A percentile compares a stretch with the other conserved stretches of the same genome.
phyloP scores from a whole-genome alignment of 2,113 vertebrate species.

The Calyptomena viridis region DNA sequence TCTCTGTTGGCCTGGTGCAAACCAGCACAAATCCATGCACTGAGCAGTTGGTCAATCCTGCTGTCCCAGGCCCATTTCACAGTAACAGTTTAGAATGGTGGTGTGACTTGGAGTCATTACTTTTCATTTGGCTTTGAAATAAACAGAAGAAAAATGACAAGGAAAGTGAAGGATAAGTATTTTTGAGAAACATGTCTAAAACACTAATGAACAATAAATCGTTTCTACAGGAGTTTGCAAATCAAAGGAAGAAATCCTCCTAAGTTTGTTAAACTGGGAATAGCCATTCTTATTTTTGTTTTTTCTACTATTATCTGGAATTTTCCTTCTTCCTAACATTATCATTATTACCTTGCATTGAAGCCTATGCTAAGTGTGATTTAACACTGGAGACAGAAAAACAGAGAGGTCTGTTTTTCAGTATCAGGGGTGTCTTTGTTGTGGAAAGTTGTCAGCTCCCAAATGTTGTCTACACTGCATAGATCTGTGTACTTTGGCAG shows the following conservation, averaged over 20 bases:
- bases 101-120: not conserved
- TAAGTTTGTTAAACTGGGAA: not conserved
- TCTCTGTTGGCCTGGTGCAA: not conserved
- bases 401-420: conserved; percentile 50
- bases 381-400: conserved; percentile 52
- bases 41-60: not conserved
- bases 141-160: conserved; percentile 45
- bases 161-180: conserved; percentile 44
- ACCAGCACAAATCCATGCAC: not conserved
- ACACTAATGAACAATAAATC: not conserved
- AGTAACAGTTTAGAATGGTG: not conserved
- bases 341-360: conserved; percentile 23
- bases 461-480: conserved; percentile 33
- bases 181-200: conserved; percentile 12
- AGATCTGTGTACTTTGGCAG: conserved; percentile 66
- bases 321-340: conserved; percentile 38
- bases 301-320: not conserved
- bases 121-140: conserved; percentile 27
- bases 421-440: conserved; percentile 72
- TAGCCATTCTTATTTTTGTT: not conserved
- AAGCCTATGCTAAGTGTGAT: conserved; percentile 42
- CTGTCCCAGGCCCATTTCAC: not conserved
- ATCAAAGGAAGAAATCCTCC: conserved; percentile 33
- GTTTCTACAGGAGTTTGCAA: not conserved
- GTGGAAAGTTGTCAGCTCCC: conserved; percentile 65